These are phyloP conservation scores for Ectemnius cavifrons DNA, from an alignment of 2,888 invertebrate species.

Conservation along the genomic window DNA sequence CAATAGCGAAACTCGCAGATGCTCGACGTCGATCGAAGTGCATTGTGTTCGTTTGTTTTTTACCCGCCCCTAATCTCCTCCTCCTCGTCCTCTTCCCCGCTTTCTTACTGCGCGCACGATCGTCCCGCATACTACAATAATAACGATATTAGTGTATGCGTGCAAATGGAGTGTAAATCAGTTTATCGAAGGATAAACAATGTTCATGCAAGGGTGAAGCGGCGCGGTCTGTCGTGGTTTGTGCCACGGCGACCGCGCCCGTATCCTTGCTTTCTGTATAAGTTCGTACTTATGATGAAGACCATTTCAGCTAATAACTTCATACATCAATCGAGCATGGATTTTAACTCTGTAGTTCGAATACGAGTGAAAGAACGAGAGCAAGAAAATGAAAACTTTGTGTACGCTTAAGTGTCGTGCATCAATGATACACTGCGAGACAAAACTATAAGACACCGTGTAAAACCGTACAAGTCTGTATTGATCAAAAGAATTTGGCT, in stretches of 20 bases:
- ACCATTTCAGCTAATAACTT: conserved; percentile 41
- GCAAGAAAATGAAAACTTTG: conserved; percentile 37
- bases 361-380: background rate
- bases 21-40: conserved; percentile 50
- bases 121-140: conserved; percentile 47
- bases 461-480: background rate
- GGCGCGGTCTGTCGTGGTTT: conserved; percentile 31
- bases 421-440: conserved; percentile 38
- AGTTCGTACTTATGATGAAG: conserved; percentile 52
- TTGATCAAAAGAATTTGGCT: too few species aligned
- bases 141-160: conserved; percentile 52
- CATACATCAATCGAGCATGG: conserved; percentile 44
- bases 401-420: conserved; percentile 49
- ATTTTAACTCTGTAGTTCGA: conserved; percentile 38
- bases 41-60: conserved; percentile 52
- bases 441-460: conserved; percentile 18
- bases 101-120: conserved; percentile 61
- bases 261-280: conserved; percentile 47
- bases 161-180: conserved; percentile 55
- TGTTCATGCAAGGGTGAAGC: conserved; percentile 33
- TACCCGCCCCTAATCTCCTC: conserved; percentile 35
- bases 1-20: conserved; percentile 47
- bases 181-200: conserved; percentile 44
- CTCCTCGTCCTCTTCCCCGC: conserved; percentile 48
- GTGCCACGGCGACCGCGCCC: conserved; percentile 28